Conservation (phyloP, 2,888 invertebrate genomes). For the Lasioglossum morio region DNA sequence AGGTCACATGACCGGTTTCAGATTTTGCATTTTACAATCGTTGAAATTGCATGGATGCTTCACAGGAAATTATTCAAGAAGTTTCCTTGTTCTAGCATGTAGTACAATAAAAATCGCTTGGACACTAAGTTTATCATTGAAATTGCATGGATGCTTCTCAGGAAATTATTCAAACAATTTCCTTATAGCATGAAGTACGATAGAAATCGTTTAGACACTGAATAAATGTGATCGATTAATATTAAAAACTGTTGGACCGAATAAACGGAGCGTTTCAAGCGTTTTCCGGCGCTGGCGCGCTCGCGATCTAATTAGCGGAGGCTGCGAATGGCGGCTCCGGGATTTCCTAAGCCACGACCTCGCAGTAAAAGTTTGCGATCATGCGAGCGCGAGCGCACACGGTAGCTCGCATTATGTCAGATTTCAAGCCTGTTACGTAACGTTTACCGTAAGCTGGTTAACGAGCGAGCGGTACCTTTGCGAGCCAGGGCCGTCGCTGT, state of each 20-base stretch:
- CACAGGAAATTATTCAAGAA: too few species aligned
- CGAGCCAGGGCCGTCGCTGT: slow-evolving; percentile 38
- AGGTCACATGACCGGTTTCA: too few species aligned
- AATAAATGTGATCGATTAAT: not conserved
- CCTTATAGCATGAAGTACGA: too few species aligned
- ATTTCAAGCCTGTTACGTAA: slow-evolving; percentile 63
- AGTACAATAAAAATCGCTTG: too few species aligned
- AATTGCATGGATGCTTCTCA: too few species aligned
- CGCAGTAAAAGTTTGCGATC: slow-evolving; percentile 48
- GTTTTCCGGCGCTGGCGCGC: not conserved
- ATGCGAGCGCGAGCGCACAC: slow-evolving; percentile 25
- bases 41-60: too few species aligned
- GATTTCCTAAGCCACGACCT: slow-evolving; percentile 47
- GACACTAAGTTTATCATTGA: too few species aligned
- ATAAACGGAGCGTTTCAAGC: not conserved
- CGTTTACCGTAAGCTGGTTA: slow-evolving; percentile 63
- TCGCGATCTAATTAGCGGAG: slow-evolving; percentile 29
- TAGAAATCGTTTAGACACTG: not conserved
- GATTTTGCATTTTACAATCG: not conserved
- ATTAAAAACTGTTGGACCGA: not conserved
- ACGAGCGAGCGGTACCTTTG: slow-evolving; percentile 49
- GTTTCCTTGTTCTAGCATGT: too few species aligned
- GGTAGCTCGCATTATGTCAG: slow-evolving; percentile 61
- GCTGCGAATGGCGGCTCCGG: slow-evolving; percentile 7
- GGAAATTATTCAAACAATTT: not conserved